Percentiles rank a stretch among this genome's conserved stretches.
Conservation (phyloP, 2,888 invertebrate genomes). For the Abscondita cerata region DNA sequence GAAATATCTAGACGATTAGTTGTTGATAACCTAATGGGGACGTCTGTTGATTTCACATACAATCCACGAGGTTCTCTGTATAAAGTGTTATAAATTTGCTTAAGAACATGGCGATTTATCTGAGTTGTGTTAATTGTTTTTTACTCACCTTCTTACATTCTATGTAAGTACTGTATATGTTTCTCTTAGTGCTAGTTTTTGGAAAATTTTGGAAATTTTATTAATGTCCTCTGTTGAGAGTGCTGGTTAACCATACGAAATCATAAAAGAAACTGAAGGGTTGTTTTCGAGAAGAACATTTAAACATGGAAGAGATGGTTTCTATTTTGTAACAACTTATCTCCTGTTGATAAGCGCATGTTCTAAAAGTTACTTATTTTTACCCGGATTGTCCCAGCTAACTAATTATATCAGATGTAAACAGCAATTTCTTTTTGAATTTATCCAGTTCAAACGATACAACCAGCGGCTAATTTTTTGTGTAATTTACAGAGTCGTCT, state of each 20-base stretch:
- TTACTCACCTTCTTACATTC: constrained; percentile 24
- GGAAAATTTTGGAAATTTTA: neutral
- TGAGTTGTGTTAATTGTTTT: constrained; percentile 32
- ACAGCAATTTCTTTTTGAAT: neutral
- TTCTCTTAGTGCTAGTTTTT: neutral
- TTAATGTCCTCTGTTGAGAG: neutral
- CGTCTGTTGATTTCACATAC: constrained; percentile 34
- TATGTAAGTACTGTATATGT: constrained; percentile 22
- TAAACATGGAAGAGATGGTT: constrained; percentile 17
- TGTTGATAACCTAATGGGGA: constrained; percentile 34
- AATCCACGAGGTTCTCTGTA: constrained; percentile 34
- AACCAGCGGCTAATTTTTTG: no score
- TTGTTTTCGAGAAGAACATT: no score
- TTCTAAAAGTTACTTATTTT: constrained; percentile 14
- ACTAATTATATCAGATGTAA: neutral
- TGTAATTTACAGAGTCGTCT: constrained; percentile 1
- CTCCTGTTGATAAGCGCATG: constrained; percentile 24
- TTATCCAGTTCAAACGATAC: no score
- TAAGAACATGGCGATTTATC: constrained; percentile 24
- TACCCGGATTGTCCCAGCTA: neutral
- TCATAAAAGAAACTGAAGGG: no score
- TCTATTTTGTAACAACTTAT: constrained; percentile 28
- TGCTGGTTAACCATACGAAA: neutral
- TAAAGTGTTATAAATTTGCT: constrained; percentile 28
- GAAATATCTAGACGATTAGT: constrained; percentile 33